Conservation (phyloP, 2,113 vertebrate species). For the Hydrolagus affinis region DNA sequence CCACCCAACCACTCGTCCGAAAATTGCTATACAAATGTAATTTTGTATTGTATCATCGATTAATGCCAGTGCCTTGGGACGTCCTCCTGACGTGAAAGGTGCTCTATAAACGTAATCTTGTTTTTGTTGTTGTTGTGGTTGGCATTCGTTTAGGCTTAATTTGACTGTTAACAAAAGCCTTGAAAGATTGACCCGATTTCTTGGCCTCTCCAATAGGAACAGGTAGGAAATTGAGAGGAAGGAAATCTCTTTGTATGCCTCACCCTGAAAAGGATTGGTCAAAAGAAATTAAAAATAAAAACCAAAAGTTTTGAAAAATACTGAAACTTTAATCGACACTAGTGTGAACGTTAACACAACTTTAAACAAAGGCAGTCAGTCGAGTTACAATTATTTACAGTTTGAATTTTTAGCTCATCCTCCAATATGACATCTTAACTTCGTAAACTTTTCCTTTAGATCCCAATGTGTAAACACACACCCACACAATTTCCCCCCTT, state of each 20-base stretch:
- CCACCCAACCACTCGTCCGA: too few species aligned
- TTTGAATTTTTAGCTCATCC: neutral
- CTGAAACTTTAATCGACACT: constrained; percentile 5
- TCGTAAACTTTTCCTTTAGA: neutral
- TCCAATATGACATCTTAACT: neutral
- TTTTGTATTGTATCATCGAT: too few species aligned
- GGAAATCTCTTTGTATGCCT: neutral
- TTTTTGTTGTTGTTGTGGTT: neutral
- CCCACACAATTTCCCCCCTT: too few species aligned
- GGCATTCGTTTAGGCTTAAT: neutral
- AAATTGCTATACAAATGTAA: too few species aligned
- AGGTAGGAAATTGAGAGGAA: neutral
- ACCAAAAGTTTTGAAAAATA: neutral
- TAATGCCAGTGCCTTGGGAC: too few species aligned
- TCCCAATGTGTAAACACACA: neutral
- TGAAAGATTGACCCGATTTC: neutral
- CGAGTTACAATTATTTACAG: constrained; percentile 21
- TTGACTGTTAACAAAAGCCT: neutral
- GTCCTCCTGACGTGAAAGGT: too few species aligned
- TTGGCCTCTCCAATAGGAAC: neutral
- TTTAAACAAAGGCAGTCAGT: constrained; percentile 17
- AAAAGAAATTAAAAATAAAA: neutral
- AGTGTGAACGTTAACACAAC: neutral
- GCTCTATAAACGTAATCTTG: too few species aligned
- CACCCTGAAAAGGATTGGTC: neutral